phyloP scores from a whole-genome alignment of 2,113 vertebrate genomes.

The Capreolus pygargus region DNA sequence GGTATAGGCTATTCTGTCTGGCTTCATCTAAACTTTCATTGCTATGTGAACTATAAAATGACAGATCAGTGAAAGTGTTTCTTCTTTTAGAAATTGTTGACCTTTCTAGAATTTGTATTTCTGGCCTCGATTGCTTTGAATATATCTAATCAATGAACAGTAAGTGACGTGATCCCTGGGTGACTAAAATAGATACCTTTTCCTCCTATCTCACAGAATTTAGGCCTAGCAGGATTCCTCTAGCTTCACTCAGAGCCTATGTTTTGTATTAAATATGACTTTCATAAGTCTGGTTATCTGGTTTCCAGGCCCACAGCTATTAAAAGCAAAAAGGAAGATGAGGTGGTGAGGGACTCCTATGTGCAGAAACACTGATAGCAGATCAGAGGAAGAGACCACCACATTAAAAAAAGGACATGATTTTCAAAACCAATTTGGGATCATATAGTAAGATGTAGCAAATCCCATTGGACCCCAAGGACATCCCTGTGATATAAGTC shows the following conservation, averaged over 20 bases:
- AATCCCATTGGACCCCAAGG: not conserved
- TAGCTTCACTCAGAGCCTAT: not conserved
- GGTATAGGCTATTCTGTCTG: not conserved
- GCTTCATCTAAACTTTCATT: not conserved
- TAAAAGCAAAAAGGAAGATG: not conserved
- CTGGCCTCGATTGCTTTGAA: slow-evolving; percentile 18
- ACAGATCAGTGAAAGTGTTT: slow-evolving; percentile 2
- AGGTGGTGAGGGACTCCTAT: not conserved
- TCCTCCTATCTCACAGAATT: not conserved
- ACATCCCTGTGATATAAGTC: not conserved
- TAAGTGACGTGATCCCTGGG: not conserved
- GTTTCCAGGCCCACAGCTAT: not conserved
- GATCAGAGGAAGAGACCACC: not conserved
- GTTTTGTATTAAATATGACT: slow-evolving; percentile 17
- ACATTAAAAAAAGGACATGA: not conserved
- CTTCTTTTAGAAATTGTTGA: slow-evolving; percentile 34
- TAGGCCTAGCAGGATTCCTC: not conserved
- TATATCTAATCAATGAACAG: not conserved
- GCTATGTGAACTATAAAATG: not conserved
- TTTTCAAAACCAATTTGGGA: not conserved
- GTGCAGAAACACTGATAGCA: not conserved
- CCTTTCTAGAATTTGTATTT: slow-evolving; percentile 27
- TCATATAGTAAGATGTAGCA: not conserved
- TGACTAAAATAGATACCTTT: not conserved
- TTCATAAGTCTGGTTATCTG: slow-evolving; percentile 30